Evolutionary conservation across 2,888 invertebrate species (phyloP).

Genomic region (Hydroisotoma schaefferi): DNA sequence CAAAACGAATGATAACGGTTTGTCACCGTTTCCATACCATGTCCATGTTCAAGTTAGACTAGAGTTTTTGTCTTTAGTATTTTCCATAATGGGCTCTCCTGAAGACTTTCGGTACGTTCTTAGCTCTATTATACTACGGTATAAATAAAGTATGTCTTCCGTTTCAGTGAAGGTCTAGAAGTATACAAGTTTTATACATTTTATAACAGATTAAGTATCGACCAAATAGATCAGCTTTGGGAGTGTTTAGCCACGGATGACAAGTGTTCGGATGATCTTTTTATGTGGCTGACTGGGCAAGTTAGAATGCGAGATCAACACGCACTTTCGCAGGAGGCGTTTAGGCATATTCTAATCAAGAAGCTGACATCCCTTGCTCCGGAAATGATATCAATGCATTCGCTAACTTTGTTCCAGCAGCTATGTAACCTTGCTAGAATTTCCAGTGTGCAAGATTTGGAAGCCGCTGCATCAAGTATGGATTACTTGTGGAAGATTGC

Average conservation of each 20-base stretch:
- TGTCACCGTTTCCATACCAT: conserved; percentile 65
- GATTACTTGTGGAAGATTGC: conserved; percentile 94
- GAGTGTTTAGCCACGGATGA: conserved; percentile 79
- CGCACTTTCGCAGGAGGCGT: conserved; percentile 79
- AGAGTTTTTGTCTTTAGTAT: conserved; percentile 87
- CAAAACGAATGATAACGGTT: conserved; percentile 54
- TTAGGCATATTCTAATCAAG: conserved; percentile 80
- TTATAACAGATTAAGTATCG: conserved; percentile 65
- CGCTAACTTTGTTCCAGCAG: conserved; percentile 84
- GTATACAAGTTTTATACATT: background rate
- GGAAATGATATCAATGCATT: conserved; percentile 87
- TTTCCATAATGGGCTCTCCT: conserved; percentile 83
- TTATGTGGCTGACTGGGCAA: conserved; percentile 89
- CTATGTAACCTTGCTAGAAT: conserved; percentile 76
- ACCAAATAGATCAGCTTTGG: conserved; percentile 89
- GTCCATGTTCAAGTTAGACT: conserved; percentile 86
- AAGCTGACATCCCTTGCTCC: conserved; percentile 85
- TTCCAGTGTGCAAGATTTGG: conserved; percentile 51
- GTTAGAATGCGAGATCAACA: conserved; percentile 85
- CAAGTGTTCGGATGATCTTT: conserved; percentile 85
- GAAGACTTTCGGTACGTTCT: conserved; percentile 69
- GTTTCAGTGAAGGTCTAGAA: background rate
- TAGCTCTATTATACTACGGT: background rate
- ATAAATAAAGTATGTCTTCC: conserved; percentile 11
- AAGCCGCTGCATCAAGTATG: conserved; percentile 71